Percentiles rank a stretch among this genome's conserved stretches.
Conservation (phyloP, 2,888 invertebrate genomes). For the Cancer borealis region DNA sequence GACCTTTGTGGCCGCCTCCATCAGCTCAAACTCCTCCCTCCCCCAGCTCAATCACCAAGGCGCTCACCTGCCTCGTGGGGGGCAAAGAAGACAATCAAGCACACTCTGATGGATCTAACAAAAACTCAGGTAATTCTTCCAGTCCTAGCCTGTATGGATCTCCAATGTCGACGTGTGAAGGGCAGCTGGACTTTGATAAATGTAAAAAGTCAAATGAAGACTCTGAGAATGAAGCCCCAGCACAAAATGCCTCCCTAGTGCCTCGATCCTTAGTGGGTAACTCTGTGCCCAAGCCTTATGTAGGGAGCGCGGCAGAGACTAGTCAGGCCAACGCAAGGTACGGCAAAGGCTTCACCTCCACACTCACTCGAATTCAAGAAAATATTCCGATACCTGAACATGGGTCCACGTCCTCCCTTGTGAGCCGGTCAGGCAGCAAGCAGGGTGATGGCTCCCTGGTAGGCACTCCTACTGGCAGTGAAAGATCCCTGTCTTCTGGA, state of each 20-base stretch:
- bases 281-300: constrained; percentile 77
- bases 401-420: constrained; percentile 66
- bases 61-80: constrained; percentile 59
- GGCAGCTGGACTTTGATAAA: constrained; percentile 41
- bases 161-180: not conserved
- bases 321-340: constrained; percentile 57
- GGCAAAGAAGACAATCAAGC: constrained; percentile 44
- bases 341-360: constrained; percentile 82
- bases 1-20: constrained; percentile 86
- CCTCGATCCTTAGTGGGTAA: constrained; percentile 77
- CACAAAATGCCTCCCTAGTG: constrained; percentile 40
- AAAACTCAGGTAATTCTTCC: not conserved
- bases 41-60: constrained; percentile 73
- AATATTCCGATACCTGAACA: constrained; percentile 81
- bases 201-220: not conserved
- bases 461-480: constrained; percentile 68
- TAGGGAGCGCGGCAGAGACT: constrained; percentile 57
- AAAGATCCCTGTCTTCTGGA: constrained; percentile 66
- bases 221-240: constrained; percentile 41
- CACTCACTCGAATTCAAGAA: constrained; percentile 85
- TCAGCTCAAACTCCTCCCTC: constrained; percentile 73
- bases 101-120: not conserved
- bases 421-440: constrained; percentile 56
- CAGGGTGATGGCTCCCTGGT: constrained; percentile 52
- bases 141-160: not conserved